Conservation (phyloP, 2,888 invertebrate genomes). For the Mechanitis messenoides region DNA sequence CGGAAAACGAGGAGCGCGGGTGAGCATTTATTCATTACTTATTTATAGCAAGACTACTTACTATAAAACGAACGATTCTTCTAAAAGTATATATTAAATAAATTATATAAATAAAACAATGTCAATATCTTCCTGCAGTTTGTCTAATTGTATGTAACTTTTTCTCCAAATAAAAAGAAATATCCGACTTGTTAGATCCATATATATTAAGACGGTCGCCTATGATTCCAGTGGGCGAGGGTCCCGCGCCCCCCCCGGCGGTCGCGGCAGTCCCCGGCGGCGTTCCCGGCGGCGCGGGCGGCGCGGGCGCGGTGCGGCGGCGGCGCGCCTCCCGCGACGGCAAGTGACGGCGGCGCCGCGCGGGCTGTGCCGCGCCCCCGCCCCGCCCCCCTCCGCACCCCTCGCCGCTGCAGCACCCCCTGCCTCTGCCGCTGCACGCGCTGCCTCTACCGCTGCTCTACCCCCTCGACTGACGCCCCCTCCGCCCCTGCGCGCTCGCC, state of each 20-base stretch:
- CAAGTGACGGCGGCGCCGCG: slow-evolving; percentile 82
- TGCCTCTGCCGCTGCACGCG: slow-evolving; percentile 8
- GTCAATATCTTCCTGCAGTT: too few species aligned
- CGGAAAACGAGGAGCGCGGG: slow-evolving; percentile 85
- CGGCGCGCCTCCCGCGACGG: slow-evolving; percentile 83
- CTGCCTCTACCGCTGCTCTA: slow-evolving; percentile 5
- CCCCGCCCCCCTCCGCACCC: slow-evolving; percentile 31
- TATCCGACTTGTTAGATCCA: too few species aligned
- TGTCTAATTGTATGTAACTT: too few species aligned
- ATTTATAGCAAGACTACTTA: neutral
- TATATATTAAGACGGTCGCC: neutral
- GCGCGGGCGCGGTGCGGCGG: slow-evolving; percentile 63
- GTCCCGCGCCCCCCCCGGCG: slow-evolving; percentile 40
- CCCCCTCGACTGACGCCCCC: neutral
- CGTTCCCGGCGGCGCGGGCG: slow-evolving; percentile 48
- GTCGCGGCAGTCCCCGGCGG: slow-evolving; percentile 76
- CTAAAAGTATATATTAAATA: too few species aligned
- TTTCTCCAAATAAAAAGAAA: neutral
- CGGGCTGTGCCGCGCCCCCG: slow-evolving; percentile 60
- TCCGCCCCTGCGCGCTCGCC: slow-evolving; percentile 1
- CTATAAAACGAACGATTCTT: too few species aligned
- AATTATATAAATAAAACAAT: too few species aligned
- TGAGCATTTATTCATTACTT: slow-evolving; percentile 46
- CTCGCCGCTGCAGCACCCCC: slow-evolving; percentile 32
- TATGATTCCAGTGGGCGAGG: neutral